A percentile compares a stretch with the other conserved stretches of the same genome.
These are phyloP conservation scores for Chirona hameri DNA, from an alignment of 2,888 invertebrate species.

Conservation along the genomic window DNA sequence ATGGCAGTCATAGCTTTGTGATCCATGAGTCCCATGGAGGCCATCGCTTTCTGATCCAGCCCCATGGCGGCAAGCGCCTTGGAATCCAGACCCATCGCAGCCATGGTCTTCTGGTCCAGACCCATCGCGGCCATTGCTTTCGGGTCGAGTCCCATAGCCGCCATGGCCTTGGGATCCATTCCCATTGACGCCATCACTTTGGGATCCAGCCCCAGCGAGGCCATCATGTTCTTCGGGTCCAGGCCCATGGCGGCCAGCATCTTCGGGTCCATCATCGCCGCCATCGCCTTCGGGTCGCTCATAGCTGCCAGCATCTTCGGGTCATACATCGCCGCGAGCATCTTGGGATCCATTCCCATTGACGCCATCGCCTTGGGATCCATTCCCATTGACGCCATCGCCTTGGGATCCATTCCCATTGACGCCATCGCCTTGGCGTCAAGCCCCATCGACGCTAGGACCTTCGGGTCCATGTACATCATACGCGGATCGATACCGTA, in stretches of 20 bases:
- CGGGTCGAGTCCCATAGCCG: slow-evolving; percentile 24
- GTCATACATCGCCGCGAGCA: slow-evolving; percentile 27
- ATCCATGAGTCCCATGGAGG: slow-evolving; percentile 35
- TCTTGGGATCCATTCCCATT: slow-evolving; percentile 36
- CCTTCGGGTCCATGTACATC: slow-evolving; percentile 53
- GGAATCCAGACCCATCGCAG: slow-evolving; percentile 26
- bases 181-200: slow-evolving; percentile 31
- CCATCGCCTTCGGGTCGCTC: slow-evolving; percentile 39
- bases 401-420: slow-evolving; percentile 36
- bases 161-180: slow-evolving; percentile 32
- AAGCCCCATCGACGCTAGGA: slow-evolving; percentile 36
- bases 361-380: slow-evolving; percentile 37
- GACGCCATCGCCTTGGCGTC: slow-evolving; percentile 34
- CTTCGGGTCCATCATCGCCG: slow-evolving; percentile 38
- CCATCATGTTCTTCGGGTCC: slow-evolving; percentile 33
- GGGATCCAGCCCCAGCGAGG: slow-evolving; percentile 32
- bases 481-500: slow-evolving; percentile 34
- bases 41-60: slow-evolving; percentile 38
- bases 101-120: slow-evolving; percentile 32
- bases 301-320: slow-evolving; percentile 31
- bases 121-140: slow-evolving; percentile 13
- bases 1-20: slow-evolving; percentile 28
- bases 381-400: slow-evolving; percentile 36
- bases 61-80: slow-evolving; percentile 33
- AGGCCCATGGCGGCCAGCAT: slow-evolving; percentile 37